Evolutionary conservation across 2,113 vertebrate genomes (phyloP).

Genomic region (Myiozetetes cayanensis): DNA sequence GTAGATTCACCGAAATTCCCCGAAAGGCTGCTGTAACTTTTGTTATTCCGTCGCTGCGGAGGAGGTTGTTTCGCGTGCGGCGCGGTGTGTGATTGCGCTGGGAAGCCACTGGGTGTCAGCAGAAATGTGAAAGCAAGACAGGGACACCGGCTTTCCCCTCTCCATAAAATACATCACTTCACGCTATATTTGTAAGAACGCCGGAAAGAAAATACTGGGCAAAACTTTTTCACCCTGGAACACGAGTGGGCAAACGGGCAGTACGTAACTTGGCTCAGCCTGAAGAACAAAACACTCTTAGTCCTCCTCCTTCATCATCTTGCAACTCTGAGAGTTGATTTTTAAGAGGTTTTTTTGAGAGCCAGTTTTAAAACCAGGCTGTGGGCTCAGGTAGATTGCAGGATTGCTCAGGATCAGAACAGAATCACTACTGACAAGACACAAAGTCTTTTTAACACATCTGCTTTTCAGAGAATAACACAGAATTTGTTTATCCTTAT

Average conservation of each 20-base stretch:
- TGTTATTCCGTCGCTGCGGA: accelerated
- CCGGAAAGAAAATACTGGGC: not conserved
- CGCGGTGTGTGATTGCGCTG: not conserved
- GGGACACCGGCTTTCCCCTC: not conserved
- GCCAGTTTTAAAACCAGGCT: not conserved
- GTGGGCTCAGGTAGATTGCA: accelerated
- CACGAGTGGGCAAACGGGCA: not conserved
- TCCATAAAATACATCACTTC: accelerated
- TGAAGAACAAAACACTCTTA: not conserved
- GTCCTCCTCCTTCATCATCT: not conserved
- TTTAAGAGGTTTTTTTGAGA: not conserved
- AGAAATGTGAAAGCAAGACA: conserved; percentile 20
- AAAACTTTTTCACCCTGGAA: not conserved
- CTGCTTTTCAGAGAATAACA: not conserved
- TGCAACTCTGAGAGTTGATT: not conserved
- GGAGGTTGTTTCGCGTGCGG: accelerated
- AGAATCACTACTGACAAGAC: accelerated
- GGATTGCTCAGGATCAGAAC: not conserved
- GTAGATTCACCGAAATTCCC: not conserved
- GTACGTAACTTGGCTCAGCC: not conserved
- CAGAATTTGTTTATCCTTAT: not conserved
- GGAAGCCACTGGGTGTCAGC: conserved; percentile 72
- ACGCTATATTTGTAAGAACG: not conserved
- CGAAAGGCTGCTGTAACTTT: not conserved
- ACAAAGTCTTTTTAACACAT: not conserved